These are phyloP conservation scores for zebrafish (Danio rerio) DNA, from an alignment of 2,113 vertebrate genomes.

Conservation along the genomic window DNA sequence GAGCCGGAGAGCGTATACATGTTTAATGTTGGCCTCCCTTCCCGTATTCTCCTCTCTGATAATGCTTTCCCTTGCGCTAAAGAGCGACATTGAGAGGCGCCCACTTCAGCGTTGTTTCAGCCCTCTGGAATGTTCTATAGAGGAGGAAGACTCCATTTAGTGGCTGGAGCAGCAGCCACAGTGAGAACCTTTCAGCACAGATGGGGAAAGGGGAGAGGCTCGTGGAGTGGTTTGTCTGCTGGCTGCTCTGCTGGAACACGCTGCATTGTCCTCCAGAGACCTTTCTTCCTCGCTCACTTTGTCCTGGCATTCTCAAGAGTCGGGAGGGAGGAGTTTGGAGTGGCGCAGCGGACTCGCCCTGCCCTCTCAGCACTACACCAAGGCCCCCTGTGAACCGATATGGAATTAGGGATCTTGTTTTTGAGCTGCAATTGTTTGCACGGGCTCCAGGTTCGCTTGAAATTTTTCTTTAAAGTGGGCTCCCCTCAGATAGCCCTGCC, in stretches of 20 bases:
- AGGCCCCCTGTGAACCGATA: not conserved
- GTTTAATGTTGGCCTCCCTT: constrained; percentile 46
- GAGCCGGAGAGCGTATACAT: constrained; percentile 40
- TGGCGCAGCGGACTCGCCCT: not conserved
- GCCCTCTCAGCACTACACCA: not conserved
- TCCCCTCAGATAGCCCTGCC: not conserved
- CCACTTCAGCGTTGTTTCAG: constrained; percentile 37
- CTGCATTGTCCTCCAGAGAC: constrained; percentile 18
- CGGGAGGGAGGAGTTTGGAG: constrained; percentile 23
- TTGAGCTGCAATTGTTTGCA: constrained; percentile 43
- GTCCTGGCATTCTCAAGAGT: constrained; percentile 12
- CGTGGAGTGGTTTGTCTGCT: constrained; percentile 35
- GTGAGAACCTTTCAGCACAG: constrained; percentile 18
- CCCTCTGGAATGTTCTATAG: constrained; percentile 45
- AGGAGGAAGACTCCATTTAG: constrained; percentile 34
- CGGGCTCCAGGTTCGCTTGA: constrained; percentile 13
- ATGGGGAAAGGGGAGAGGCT: constrained; percentile 28
- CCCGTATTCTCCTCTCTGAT: constrained; percentile 29
- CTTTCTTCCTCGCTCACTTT: constrained; percentile 22
- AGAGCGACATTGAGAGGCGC: constrained; percentile 35
- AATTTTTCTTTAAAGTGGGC: constrained; percentile 44
- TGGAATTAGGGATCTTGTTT: constrained; percentile 5
- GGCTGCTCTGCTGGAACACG: constrained; percentile 9
- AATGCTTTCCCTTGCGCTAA: constrained; percentile 27
- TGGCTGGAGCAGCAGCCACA: constrained; percentile 1